phyloP scores from a whole-genome alignment of 2,888 invertebrate species.

The Zygaena filipendulae region DNA sequence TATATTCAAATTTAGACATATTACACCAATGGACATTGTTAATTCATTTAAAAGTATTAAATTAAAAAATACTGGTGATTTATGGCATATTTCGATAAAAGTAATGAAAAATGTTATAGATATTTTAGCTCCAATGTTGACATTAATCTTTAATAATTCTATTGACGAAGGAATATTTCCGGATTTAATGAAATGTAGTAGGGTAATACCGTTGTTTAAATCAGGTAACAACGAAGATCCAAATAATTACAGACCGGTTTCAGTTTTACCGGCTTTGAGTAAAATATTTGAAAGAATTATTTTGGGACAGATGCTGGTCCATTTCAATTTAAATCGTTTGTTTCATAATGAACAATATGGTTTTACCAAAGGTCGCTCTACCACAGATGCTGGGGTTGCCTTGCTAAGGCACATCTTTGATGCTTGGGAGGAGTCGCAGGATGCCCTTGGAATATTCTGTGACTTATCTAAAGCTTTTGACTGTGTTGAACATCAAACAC shows the following conservation, averaged over 20 bases:
- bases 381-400: slow-evolving; percentile 2
- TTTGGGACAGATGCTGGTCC: background rate
- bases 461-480: slow-evolving; percentile 1
- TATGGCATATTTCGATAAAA: too few species aligned
- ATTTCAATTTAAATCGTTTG: background rate
- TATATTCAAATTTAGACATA: background rate
- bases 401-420: slow-evolving; percentile 1
- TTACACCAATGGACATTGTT: background rate
- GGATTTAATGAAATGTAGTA: too few species aligned
- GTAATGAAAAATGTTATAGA: too few species aligned
- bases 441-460: too few species aligned
- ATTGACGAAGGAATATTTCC: too few species aligned
- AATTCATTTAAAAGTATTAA: slow-evolving; percentile 1
- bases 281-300: background rate
- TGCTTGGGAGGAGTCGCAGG: too few species aligned
- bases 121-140: too few species aligned
- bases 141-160: too few species aligned
- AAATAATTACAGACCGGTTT: background rate
- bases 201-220: slow-evolving; percentile 1
- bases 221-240: slow-evolving; percentile 1
- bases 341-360: background rate
- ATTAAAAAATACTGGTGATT: slow-evolving; percentile 1
- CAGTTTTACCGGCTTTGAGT: background rate
- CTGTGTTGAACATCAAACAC: too few species aligned
- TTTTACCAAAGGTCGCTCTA: slow-evolving; percentile 3